phyloP scores from a whole-genome alignment of 2,113 vertebrate genomes.

The Paratilapia polleni region DNA sequence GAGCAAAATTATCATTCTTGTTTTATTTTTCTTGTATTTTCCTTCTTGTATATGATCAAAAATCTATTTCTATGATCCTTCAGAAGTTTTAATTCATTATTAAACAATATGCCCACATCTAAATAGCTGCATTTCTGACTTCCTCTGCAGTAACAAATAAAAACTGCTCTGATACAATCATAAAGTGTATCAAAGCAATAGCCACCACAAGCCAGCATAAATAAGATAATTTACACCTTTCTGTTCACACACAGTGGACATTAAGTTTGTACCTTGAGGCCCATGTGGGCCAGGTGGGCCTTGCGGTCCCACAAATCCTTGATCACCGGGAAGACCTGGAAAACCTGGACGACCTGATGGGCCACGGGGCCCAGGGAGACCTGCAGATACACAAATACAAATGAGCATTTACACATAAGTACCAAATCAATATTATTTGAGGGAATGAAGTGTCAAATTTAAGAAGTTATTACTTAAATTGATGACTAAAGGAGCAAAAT shows the following conservation, averaged over 20 bases:
- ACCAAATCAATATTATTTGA: neutral
- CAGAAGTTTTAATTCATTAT: neutral
- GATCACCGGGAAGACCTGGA: slow-evolving; percentile 52
- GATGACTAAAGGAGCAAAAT: neutral
- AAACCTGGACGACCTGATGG: slow-evolving; percentile 33
- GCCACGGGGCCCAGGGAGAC: slow-evolving; percentile 39
- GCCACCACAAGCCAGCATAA: neutral
- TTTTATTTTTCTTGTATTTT: neutral
- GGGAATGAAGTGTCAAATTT: neutral
- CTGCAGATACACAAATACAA: slow-evolving; percentile 15
- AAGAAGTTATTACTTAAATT: neutral
- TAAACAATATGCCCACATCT: neutral
- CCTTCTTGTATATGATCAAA: neutral
- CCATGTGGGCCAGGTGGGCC: slow-evolving; percentile 56
- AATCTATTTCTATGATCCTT: neutral
- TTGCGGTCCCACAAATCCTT: slow-evolving; percentile 30
- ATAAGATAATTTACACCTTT: neutral
- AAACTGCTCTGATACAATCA: too few species aligned
- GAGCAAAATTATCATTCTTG: neutral
- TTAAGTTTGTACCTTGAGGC: slow-evolving; percentile 38
- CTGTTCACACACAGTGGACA: neutral
- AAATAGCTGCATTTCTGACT: neutral
- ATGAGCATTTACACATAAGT: neutral
- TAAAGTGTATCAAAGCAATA: too few species aligned
- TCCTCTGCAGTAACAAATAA: neutral